phyloP scores from a whole-genome alignment of 2,113 vertebrate genomes.

The Procavia capensis region DNA sequence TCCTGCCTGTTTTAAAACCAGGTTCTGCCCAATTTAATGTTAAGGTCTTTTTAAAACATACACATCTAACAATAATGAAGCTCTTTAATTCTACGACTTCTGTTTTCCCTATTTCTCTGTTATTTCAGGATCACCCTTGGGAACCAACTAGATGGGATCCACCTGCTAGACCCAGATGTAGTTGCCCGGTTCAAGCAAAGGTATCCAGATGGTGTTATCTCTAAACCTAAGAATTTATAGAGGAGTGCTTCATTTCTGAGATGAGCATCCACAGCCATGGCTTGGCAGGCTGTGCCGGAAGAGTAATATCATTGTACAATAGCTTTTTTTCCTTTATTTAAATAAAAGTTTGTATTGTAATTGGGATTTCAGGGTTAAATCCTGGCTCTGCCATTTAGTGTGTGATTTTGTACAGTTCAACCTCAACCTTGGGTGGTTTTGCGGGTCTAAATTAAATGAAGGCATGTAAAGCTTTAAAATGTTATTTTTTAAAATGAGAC shows the following conservation, averaged over 20 bases:
- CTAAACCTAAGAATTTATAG: conserved; percentile 93
- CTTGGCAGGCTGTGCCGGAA: conserved; percentile 45
- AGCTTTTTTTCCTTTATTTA: conserved; percentile 68
- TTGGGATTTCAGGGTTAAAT: conserved; percentile 53
- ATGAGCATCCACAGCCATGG: conserved; percentile 37
- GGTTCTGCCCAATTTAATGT: background rate
- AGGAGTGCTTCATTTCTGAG: conserved; percentile 28
- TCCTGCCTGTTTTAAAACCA: background rate
- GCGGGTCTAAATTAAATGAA: conserved; percentile 23
- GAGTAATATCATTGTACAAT: conserved; percentile 58
- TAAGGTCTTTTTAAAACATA: conserved; percentile 14
- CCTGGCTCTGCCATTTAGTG: conserved; percentile 43
- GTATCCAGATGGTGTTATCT: conserved; percentile 95
- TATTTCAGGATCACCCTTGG: conserved; percentile 93
- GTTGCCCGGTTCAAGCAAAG: conserved; percentile 94
- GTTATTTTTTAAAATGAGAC: background rate
- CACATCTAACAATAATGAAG: conserved; percentile 56
- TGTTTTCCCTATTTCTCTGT: conserved; percentile 41
- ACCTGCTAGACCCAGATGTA: conserved; percentile 94
- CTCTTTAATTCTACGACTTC: conserved; percentile 53
- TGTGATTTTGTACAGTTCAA: conserved; percentile 44
- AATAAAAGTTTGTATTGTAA: conserved; percentile 78
- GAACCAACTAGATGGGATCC: conserved; percentile 96
- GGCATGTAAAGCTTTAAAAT: background rate
- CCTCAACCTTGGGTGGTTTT: conserved; percentile 14